Evolutionary conservation across 2,888 invertebrate species (phyloP).

Genomic region (Bedellia somnulentella): DNA sequence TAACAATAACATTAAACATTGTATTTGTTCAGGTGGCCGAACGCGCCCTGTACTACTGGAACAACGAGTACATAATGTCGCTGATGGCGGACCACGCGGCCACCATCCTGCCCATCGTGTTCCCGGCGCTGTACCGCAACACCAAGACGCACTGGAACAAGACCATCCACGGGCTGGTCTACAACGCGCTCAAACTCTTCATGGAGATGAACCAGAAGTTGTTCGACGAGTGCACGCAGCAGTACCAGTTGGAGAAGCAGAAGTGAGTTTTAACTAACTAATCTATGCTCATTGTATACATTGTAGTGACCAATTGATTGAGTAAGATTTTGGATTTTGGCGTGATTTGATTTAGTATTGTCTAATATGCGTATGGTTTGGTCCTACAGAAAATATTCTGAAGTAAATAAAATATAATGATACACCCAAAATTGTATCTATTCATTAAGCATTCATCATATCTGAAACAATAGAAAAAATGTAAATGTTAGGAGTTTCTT

Average conservation of each 20-base stretch:
- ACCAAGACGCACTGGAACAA: conserved; percentile 99
- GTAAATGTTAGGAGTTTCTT: too few species aligned
- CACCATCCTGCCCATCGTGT: conserved; percentile 98
- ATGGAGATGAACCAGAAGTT: conserved; percentile 99
- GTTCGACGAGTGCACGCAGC: conserved; percentile 97
- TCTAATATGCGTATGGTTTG: too few species aligned
- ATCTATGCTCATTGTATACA: too few species aligned
- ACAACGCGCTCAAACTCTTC: conserved; percentile 98
- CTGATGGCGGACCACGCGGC: conserved; percentile 97
- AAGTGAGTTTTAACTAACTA: conserved; percentile 58
- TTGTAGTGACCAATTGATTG: too few species aligned
- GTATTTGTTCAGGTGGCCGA: conserved; percentile 94
- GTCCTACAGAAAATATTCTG: too few species aligned
- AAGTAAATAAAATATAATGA: too few species aligned
- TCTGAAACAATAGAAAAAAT: too few species aligned
- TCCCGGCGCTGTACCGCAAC: conserved; percentile 96
- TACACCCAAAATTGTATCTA: too few species aligned
- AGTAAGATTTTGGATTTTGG: too few species aligned
- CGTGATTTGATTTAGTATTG: too few species aligned
- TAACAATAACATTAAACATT: too few species aligned
- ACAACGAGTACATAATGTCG: conserved; percentile 99
- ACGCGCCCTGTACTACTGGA: conserved; percentile 98
- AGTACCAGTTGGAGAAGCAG: conserved; percentile 85
- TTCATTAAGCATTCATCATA: too few species aligned
- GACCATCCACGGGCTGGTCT: conserved; percentile 98